phyloP scores from a whole-genome alignment of 2,888 invertebrate genomes.

The Polydrusus pterygomalis region DNA sequence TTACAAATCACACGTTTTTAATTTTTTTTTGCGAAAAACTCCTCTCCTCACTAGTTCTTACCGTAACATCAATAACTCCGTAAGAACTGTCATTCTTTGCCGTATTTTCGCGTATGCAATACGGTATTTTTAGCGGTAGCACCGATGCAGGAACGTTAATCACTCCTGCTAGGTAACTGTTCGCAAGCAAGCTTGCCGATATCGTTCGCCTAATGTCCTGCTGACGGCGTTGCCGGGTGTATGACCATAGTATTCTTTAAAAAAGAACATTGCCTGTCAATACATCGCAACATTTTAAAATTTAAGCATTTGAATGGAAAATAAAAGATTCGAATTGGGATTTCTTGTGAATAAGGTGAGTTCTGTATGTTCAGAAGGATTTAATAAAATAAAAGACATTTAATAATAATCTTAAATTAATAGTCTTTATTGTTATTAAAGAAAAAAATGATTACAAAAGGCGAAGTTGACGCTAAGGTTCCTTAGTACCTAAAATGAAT shows the following conservation, averaged over 20 bases:
- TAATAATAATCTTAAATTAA: too few relatives aligned
- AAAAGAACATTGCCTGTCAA: neutral
- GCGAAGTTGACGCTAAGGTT: too few relatives aligned
- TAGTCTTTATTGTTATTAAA: too few relatives aligned
- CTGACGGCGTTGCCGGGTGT: neutral
- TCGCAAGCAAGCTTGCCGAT: conserved; percentile 38
- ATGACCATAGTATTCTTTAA: neutral
- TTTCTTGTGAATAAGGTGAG: too few relatives aligned
- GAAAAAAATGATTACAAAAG: too few relatives aligned
- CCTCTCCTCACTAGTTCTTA: neutral
- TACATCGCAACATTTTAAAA: too few relatives aligned
- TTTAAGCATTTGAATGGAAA: too few relatives aligned
- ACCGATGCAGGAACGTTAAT: conserved; percentile 20
- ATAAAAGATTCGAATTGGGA: too few relatives aligned
- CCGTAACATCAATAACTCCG: neutral
- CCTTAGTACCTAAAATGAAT: too few relatives aligned
- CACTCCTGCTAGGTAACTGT: conserved; percentile 46
- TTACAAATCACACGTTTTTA: neutral
- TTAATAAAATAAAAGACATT: too few relatives aligned
- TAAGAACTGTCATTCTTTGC: conserved; percentile 17
- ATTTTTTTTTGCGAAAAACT: neutral
- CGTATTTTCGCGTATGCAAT: conserved; percentile 24
- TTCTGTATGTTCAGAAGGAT: too few relatives aligned
- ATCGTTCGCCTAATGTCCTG: conserved; percentile 21
- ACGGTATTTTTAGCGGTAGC: conserved; percentile 29